Evolutionary conservation across 2,113 vertebrate species (phyloP).

Genomic region (Manacus vitellinus): DNA sequence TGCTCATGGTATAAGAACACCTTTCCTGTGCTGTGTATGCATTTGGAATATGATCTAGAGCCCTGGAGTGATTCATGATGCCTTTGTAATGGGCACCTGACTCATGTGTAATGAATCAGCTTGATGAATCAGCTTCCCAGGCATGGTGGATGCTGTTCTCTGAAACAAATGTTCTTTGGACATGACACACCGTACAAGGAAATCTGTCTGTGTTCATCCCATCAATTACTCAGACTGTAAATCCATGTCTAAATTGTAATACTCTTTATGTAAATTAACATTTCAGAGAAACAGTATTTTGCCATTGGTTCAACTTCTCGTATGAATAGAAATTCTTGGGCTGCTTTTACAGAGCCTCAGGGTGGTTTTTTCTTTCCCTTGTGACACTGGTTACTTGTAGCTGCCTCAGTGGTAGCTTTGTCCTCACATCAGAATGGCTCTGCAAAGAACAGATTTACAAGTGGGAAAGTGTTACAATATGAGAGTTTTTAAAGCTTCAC

Average conservation of each 20-base stretch:
- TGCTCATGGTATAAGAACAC: not conserved
- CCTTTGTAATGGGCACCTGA: constrained; percentile 58
- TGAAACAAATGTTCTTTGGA: not conserved
- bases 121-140: constrained; percentile 45
- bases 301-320: not conserved
- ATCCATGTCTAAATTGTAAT: not conserved
- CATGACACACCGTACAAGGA: not conserved
- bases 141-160: not conserved
- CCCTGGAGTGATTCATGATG: constrained; percentile 65
- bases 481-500: not conserved
- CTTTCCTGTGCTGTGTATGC: constrained; percentile 64
- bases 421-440: not conserved
- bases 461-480: not conserved
- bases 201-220: not conserved
- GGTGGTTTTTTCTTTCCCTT: not conserved
- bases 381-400: not conserved
- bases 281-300: not conserved
- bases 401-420: not conserved
- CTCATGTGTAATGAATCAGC: not conserved
- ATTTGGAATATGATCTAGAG: constrained; percentile 39
- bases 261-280: not conserved
- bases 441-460: not conserved
- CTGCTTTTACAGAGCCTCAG: not conserved
- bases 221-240: not conserved
- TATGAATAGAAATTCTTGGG: not conserved